These are phyloP conservation scores for Spilogale gracilis DNA, from an alignment of 2,113 vertebrate species.

Conservation along the genomic window DNA sequence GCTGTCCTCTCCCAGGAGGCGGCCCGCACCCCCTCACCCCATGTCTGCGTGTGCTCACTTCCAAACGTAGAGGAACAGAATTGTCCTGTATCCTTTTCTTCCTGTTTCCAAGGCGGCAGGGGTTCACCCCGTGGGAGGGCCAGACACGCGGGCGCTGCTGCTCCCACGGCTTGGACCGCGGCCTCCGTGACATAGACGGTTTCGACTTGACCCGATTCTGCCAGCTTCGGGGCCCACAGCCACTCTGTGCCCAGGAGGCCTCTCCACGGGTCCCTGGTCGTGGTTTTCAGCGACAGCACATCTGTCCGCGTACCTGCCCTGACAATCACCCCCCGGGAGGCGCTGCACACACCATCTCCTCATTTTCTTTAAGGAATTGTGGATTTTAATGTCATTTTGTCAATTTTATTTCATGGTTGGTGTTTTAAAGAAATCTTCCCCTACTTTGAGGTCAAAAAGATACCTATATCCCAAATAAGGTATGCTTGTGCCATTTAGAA, in stretches of 20 bases:
- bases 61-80: fast-evolving
- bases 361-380: neutral
- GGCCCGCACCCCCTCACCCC: too few relatives aligned
- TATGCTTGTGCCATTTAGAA: neutral
- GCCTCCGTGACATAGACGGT: fast-evolving
- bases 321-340: too few relatives aligned
- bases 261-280: too few relatives aligned
- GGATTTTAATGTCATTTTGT: neutral
- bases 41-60: neutral
- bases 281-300: neutral
- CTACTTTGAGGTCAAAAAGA: neutral
- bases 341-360: neutral
- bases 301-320: neutral
- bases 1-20: too few relatives aligned
- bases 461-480: neutral
- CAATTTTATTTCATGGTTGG: neutral
- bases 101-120: neutral
- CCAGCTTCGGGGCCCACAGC: neutral
- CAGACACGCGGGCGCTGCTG: neutral
- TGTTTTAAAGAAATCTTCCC: neutral
- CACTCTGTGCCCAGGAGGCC: too few relatives aligned
- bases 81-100: fast-evolving
- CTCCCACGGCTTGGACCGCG: fast-evolving
- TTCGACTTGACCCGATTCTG: neutral
- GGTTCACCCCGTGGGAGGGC: too few relatives aligned